Conservation (phyloP, 2,113 vertebrate genomes). For the Triplophysa dalaica region DNA sequence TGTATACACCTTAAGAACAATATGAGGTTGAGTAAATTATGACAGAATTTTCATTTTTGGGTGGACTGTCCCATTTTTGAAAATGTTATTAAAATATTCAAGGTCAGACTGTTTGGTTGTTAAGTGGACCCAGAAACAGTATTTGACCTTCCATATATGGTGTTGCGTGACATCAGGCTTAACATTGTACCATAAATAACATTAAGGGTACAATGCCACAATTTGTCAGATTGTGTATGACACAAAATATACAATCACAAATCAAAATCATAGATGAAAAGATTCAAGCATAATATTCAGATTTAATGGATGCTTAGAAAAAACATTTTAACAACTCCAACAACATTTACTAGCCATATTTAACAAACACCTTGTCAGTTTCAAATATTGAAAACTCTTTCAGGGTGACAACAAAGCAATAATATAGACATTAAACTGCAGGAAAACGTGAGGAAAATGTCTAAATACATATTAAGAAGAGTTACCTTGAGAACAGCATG, state of each 20-base stretch:
- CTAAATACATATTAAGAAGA: background rate
- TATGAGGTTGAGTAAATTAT: no score
- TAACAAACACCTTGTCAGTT: background rate
- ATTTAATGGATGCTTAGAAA: background rate
- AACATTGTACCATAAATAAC: background rate
- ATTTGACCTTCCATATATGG: no score
- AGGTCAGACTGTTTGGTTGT: background rate
- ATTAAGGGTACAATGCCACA: background rate
- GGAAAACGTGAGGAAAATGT: background rate
- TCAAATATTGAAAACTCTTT: background rate
- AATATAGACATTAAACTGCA: background rate
- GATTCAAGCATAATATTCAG: background rate
- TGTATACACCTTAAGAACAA: no score
- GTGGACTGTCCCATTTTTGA: no score
- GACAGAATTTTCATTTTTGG: no score
- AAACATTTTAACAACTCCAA: background rate
- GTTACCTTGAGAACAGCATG: background rate
- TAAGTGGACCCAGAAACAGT: no score
- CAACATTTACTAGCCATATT: background rate
- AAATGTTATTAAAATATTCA: background rate
- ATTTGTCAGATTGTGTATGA: background rate
- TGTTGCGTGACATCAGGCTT: no score
- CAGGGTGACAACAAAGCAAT: background rate
- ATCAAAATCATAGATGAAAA: background rate
- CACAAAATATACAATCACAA: background rate